Evolutionary conservation across 2,888 invertebrate species (phyloP).

Genomic region (Lasioglossum marginatum): DNA sequence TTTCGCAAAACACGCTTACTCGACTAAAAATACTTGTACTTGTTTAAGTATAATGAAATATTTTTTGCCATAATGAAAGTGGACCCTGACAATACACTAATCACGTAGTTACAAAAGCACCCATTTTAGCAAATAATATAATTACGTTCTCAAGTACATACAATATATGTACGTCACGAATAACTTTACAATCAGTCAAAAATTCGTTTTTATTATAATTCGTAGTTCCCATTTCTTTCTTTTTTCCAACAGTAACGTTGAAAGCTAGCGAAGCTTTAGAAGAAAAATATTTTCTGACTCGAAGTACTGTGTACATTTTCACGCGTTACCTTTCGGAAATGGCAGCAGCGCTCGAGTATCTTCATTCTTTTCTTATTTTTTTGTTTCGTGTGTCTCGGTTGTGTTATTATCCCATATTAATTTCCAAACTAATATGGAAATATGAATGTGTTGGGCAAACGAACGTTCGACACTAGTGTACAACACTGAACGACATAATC

Average conservation of each 20-base stretch:
- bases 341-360: slow-evolving; percentile 56
- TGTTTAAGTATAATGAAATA: slow-evolving; percentile 49
- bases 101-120: slow-evolving; percentile 66
- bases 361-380: neutral
- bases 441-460: slow-evolving; percentile 55
- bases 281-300: slow-evolving; percentile 64
- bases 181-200: slow-evolving; percentile 66
- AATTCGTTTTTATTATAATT: slow-evolving; percentile 53
- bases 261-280: slow-evolving; percentile 60
- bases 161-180: slow-evolving; percentile 50
- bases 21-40: slow-evolving; percentile 60
- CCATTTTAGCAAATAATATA: slow-evolving; percentile 64
- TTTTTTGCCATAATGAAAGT: slow-evolving; percentile 57
- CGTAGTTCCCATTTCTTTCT: slow-evolving; percentile 43
- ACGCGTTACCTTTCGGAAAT: slow-evolving; percentile 50
- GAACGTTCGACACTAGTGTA: slow-evolving; percentile 70
- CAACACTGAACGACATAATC: slow-evolving; percentile 76
- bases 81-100: slow-evolving; percentile 66
- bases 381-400: slow-evolving; percentile 41
- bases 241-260: slow-evolving; percentile 55
- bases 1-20: slow-evolving; percentile 49
- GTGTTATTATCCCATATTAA: slow-evolving; percentile 51
- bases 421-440: slow-evolving; percentile 60
- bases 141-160: slow-evolving; percentile 55
- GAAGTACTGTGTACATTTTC: slow-evolving; percentile 54